These are phyloP conservation scores for Phyllotis vaccarum DNA, from an alignment of 2,797 vertebrate genomes.

Conservation along the genomic window DNA sequence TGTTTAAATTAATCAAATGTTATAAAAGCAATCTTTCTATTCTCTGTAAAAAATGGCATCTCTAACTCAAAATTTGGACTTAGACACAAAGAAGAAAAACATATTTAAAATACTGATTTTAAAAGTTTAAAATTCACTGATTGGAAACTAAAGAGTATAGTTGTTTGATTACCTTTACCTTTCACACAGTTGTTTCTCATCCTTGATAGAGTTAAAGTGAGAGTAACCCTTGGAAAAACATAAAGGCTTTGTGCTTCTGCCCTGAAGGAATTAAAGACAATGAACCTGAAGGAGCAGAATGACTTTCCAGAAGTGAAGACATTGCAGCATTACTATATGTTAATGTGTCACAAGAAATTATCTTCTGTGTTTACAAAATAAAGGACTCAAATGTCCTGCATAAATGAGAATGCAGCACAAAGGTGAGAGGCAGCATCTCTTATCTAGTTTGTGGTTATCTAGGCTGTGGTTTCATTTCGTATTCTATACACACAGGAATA, in stretches of 20 bases:
- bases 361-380: background rate
- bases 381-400: background rate
- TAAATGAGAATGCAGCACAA: background rate
- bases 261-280: background rate
- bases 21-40: background rate
- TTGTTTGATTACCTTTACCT: background rate
- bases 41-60: background rate
- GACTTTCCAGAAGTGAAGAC: background rate
- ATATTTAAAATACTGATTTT: background rate
- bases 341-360: background rate
- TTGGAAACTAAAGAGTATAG: background rate
- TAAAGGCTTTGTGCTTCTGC: background rate
- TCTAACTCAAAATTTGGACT: background rate
- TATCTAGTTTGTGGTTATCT: too few relatives aligned
- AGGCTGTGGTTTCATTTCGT: background rate
- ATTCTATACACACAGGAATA: background rate
- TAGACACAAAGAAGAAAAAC: conserved; percentile 3
- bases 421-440: background rate
- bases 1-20: background rate
- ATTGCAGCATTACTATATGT: background rate
- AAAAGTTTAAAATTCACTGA: background rate
- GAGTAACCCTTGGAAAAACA: background rate
- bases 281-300: background rate
- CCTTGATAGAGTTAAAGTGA: background rate
- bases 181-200: background rate